Conservation (phyloP, 2,113 vertebrate genomes). For the Terrapene triunguis region DNA sequence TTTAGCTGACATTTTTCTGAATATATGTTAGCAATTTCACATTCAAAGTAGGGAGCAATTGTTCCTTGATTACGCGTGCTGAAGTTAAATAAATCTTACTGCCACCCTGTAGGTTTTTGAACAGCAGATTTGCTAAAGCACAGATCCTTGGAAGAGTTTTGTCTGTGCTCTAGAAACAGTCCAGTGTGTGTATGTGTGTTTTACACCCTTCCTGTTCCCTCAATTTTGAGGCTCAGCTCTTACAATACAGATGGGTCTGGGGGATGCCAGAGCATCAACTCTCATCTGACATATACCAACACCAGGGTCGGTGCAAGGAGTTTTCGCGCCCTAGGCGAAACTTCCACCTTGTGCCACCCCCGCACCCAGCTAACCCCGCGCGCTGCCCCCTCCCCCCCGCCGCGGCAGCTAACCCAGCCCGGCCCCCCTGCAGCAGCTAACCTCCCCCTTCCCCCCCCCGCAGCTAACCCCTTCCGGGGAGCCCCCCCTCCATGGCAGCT, state of each 20-base stretch:
- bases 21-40: background rate
- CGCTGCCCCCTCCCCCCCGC: no score
- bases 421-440: no score
- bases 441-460: no score
- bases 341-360: no score
- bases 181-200: fast-evolving
- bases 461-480: no score
- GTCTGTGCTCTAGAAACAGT: background rate
- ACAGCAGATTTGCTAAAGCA: background rate
- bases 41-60: background rate
- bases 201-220: background rate
- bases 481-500: no score
- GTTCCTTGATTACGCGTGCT: background rate
- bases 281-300: background rate
- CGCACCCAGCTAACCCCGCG: no score
- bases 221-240: background rate
- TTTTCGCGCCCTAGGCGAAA: no score
- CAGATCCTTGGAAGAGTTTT: background rate
- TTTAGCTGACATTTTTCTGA: background rate
- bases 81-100: background rate
- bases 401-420: no score
- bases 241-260: fast-evolving
- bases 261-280: background rate
- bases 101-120: background rate
- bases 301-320: no score